Percentiles rank a stretch among this genome's conserved stretches.
Conservation (phyloP, 2,113 vertebrate species). For the Mellivora capensis region DNA sequence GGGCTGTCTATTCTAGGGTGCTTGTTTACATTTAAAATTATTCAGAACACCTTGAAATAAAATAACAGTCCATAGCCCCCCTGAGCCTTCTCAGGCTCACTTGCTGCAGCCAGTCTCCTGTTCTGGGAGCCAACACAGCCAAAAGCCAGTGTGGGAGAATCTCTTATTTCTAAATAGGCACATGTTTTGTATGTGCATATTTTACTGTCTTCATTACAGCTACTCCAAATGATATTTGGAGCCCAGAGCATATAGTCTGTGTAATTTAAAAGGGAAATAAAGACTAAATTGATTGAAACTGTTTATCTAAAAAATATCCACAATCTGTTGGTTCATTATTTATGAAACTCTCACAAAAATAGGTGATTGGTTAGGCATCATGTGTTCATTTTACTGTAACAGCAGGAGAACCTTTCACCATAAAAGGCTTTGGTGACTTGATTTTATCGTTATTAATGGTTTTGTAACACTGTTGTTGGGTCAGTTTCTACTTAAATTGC, state of each 20-base stretch:
- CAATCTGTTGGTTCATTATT: constrained; percentile 32
- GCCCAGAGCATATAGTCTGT: constrained; percentile 23
- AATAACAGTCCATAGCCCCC: neutral
- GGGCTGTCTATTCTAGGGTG: neutral
- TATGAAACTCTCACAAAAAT: constrained; percentile 16
- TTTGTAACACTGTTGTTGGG: neutral
- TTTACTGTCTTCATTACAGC: constrained; percentile 9
- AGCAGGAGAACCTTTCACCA: constrained; percentile 7
- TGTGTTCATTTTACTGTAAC: constrained; percentile 42
- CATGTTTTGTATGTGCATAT: neutral
- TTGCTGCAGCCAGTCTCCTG: neutral
- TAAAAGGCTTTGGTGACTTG: neutral
- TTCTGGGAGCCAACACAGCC: neutral
- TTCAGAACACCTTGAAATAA: neutral
- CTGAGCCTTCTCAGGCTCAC: neutral
- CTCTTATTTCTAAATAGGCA: constrained; percentile 19
- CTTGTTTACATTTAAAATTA: neutral
- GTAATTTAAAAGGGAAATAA: constrained; percentile 56
- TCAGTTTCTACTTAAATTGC: neutral
- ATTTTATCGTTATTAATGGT: constrained; percentile 19
- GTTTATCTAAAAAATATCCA: constrained; percentile 49
- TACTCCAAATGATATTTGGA: constrained; percentile 42
- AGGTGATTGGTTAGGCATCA: constrained; percentile 9
- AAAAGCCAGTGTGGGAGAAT: neutral
- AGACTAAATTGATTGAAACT: constrained; percentile 60